Evolutionary conservation across 2,797 vertebrate genomes (phyloP).

Genomic region (Decapterus maruadsi): DNA sequence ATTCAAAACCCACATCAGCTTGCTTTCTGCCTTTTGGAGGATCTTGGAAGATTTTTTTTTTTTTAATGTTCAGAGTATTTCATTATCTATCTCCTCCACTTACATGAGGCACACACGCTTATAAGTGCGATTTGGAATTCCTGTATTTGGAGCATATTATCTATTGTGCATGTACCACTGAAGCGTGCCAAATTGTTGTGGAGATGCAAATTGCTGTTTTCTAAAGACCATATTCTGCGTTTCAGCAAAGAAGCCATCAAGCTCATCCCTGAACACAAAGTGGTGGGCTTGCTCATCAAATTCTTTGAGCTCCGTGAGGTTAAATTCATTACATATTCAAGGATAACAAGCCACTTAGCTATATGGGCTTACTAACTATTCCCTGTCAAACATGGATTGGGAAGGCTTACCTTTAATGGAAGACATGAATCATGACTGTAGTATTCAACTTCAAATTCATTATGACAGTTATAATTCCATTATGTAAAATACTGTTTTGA

Average conservation of each 20-base stretch:
- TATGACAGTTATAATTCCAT: constrained; percentile 39
- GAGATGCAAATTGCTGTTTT: constrained; percentile 65
- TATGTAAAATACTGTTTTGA: constrained; percentile 27
- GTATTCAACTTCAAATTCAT: constrained; percentile 29
- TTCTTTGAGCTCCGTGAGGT: constrained; percentile 58
- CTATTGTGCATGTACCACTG: constrained; percentile 22
- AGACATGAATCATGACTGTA: constrained; percentile 35
- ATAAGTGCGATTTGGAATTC: constrained; percentile 30
- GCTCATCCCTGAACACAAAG: constrained; percentile 46
- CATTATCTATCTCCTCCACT: constrained; percentile 48
- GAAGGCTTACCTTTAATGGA: constrained; percentile 35
- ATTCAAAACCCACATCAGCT: constrained; percentile 56
- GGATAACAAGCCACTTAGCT: constrained; percentile 67
- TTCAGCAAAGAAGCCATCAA: constrained; percentile 55
- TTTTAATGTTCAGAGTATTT: constrained; percentile 37
- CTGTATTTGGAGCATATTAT: constrained; percentile 45
- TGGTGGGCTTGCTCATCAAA: constrained; percentile 66
- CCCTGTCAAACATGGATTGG: constrained; percentile 54
- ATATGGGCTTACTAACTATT: constrained; percentile 38
- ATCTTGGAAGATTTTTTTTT: constrained; percentile 14
- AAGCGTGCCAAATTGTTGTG: constrained; percentile 45
- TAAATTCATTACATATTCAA: constrained; percentile 67
- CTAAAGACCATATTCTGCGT: constrained; percentile 59
- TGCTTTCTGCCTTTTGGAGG: constrained; percentile 31
- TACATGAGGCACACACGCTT: constrained; percentile 24